Evolutionary conservation across 1,140 invertebrate genomes (phyloP), one percentile per base, ranked within the genome.

Genomic region (Zeugodacus cucurbitae): DNA sequence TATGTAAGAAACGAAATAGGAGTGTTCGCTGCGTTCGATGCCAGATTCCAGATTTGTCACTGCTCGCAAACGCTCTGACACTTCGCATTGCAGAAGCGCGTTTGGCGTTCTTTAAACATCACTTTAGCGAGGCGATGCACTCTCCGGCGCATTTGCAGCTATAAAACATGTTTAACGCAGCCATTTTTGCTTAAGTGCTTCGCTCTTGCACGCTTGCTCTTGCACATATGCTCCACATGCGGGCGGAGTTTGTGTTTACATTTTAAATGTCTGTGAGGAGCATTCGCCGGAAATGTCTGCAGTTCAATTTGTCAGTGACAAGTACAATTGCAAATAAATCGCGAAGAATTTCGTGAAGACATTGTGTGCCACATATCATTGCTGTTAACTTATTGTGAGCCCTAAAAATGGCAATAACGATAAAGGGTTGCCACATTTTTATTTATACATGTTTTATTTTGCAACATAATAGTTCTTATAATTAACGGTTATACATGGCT

Each of bases 301-400:
- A 44, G 48, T 82, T 82, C 22, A 82, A 82, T 82, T 82, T 82
- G 74, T 74, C 70, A 74, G 37, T 82, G 74, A 82, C 74, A 48
- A 29, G n/a, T 48, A 41, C 74, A 26, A 48, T 41, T 82, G 11
- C 7, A 34, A 70, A 34, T 48, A 82, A 82, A 10, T 82, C 74
- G 22, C 17, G 14, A 26, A 82, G n/a, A 26, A 48, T 20, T 82
- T 82, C 41, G 37, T 44, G 2, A 32, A 67, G 29, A 67, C 14
- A 26, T n/a, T 67, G 11, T 14, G 26, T 67, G 29, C n/a, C 11
- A 54, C 48, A 54, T 54, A 54, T 54, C 14, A 54, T 0, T 54
- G 3, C 48, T 17, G 14, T 17, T 0, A 20, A 11, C 48, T 54
- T 11, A 54, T 54, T 54, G 48, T 17, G 48, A 20, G 20, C 48